Evolutionary conservation across 2,113 vertebrate genomes (phyloP).

Genomic region (Oncorhynchus masou): DNA sequence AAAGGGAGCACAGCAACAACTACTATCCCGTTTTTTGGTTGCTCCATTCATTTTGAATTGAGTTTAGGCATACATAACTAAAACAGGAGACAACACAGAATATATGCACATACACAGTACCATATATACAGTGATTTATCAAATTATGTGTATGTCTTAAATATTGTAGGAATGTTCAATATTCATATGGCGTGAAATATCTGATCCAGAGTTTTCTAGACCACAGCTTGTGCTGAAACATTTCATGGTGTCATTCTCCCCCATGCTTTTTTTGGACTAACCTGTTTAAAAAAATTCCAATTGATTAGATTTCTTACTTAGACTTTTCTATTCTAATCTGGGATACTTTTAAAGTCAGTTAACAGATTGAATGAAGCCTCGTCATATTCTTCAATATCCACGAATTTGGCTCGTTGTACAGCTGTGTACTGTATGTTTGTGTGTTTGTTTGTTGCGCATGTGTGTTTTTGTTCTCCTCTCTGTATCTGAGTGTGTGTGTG

Average conservation of each 20-base stretch:
- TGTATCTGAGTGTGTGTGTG: conserved; percentile 12
- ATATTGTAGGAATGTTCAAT: not conserved
- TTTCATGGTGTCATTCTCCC: not conserved
- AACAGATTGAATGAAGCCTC: not conserved
- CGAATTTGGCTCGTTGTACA: not conserved
- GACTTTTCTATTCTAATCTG: not conserved
- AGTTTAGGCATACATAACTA: not conserved
- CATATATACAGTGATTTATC: not conserved
- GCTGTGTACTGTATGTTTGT: not conserved
- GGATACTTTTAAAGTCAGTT: not conserved
- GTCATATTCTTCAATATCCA: not conserved
- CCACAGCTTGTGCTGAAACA: not conserved
- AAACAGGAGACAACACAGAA: not conserved
- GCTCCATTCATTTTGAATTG: conserved; percentile 38
- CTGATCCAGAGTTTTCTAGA: not conserved
- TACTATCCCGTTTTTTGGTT: conserved; percentile 55
- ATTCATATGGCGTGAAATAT: not conserved
- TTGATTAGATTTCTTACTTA: not conserved
- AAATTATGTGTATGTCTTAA: too few relatives aligned
- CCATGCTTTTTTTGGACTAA: not conserved
- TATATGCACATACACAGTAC: not conserved
- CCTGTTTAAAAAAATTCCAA: not conserved
- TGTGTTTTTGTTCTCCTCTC: not conserved
- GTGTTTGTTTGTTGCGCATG: not conserved
- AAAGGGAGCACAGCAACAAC: conserved; percentile 57